Evolutionary conservation across 2,888 invertebrate species (phyloP), one percentile per base, ranked within the genome.

Genomic region (Latrodectus elegans): DNA sequence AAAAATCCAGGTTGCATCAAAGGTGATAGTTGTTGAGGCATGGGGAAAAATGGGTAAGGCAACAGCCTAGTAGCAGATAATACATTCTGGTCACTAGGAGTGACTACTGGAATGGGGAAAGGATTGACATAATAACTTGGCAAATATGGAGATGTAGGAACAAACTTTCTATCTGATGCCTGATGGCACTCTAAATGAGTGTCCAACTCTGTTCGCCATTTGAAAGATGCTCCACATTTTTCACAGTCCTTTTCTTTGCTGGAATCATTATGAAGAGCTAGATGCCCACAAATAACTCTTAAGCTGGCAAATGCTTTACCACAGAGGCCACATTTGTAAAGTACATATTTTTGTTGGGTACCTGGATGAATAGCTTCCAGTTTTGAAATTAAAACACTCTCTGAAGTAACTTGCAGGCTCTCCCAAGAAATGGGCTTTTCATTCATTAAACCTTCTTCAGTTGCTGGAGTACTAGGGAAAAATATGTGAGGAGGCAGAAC

Each of bases 201-300:
- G 17, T 89, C 89, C 15, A 90, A 75, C 55, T 90, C 89, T 55
- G 81, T 82, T 65, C 88, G 79, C 89, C 89, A 90, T 60, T 89
- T 90, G 76, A 90, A 90, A 60, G 88, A 88, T 11, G 90, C 90
- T 17, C 90, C 90, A 84, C 90, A 90, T 78, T 90, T 90, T 73
- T 90, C 90, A 85, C 90, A 90, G 26, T 80, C 85, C n/a, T 89
- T 83, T 68, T 88, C 89, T 78, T 88, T 87, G 49, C 64, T 84
- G 38, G 85, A 51, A 65, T 82, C 84, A 65, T 85, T 81, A 73
- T 90, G 89, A 12, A 88, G 71, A 67, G 89, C 76, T 72, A 90
- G 76, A 80, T 90, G 90, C 49, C 80, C 77, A 60, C 85, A 78
- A 12, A 90, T 78, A 51, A 87, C 88, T 55, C 89, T 83, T 52